phyloP scores from a whole-genome alignment of 35 echinoderm and acorn worm genomes.

The Ophiothrix spiculata region DNA sequence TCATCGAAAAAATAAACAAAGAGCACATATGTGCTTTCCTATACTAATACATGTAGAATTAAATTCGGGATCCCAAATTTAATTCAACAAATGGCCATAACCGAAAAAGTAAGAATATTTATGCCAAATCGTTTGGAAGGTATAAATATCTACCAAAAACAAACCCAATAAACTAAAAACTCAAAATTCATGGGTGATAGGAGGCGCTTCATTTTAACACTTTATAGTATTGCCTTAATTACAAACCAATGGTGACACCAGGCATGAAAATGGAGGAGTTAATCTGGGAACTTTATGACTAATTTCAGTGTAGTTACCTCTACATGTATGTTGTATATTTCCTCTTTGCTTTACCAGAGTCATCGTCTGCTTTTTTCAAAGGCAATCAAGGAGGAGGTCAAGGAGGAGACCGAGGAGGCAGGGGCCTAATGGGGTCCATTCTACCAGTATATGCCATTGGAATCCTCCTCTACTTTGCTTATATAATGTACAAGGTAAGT shows the following conservation, averaged over 20 bases:
- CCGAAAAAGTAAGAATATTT: too few species aligned
- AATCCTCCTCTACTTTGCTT: constrained; percentile 83
- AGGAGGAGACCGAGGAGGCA: constrained; percentile 34
- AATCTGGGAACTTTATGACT: too few species aligned
- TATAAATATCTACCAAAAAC: too few species aligned
- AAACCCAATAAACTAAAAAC: neutral
- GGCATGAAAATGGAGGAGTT: too few species aligned
- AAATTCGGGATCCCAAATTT: too few species aligned
- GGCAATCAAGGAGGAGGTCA: constrained; percentile 13
- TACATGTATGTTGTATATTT: neutral
- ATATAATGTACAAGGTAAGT: constrained; percentile 89
- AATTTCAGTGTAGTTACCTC: neutral
- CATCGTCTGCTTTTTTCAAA: neutral
- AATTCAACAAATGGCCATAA: too few species aligned
- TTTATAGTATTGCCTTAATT: neutral
- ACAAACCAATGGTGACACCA: neutral
- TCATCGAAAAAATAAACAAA: too few species aligned
- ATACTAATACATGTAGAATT: too few species aligned
- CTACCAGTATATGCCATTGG: constrained; percentile 84
- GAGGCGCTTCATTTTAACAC: neutral
- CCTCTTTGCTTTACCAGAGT: neutral
- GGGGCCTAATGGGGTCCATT: constrained; percentile 85
- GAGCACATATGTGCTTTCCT: too few species aligned
- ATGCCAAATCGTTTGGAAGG: too few species aligned
- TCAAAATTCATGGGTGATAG: neutral